phyloP scores from a whole-genome alignment of 2,888 invertebrate species.

The Piscicola geometra region DNA sequence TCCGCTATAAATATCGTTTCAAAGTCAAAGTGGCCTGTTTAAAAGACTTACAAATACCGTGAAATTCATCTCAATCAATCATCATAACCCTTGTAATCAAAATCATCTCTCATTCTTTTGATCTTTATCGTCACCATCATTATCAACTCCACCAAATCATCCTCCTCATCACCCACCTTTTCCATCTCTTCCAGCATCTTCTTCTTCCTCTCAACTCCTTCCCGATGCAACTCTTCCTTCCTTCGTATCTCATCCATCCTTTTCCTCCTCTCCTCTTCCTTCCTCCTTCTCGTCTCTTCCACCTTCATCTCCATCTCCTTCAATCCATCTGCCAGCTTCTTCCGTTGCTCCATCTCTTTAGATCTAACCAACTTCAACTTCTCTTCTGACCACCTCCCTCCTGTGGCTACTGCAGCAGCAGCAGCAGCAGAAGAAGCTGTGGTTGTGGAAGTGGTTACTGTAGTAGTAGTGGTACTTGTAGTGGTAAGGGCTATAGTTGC shows the following conservation, averaged over 20 bases:
- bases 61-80: no score
- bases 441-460: not conserved
- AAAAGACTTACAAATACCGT: no score
- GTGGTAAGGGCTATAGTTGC: not conserved
- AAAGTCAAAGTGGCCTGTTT: no score
- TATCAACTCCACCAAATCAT: no score
- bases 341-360: conserved; percentile 12
- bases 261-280: conserved; percentile 25
- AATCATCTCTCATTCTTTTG: no score
- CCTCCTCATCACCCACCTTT: not conserved
- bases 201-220: conserved; percentile 21
- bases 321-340: conserved; percentile 23
- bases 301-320: conserved; percentile 22
- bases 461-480: not conserved
- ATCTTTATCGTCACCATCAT: no score
- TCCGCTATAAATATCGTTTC: no score
- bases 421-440: not conserved
- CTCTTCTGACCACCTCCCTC: not conserved
- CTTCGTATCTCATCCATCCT: conserved; percentile 27
- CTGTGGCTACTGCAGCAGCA: not conserved
- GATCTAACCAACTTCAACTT: not conserved
- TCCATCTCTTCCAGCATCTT: conserved; percentile 17
- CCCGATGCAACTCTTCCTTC: conserved; percentile 26
- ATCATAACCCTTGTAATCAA: no score
- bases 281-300: conserved; percentile 19